Conservation (phyloP, 1,140 invertebrate genomes). For the Thaumatotibia leucotreta region DNA sequence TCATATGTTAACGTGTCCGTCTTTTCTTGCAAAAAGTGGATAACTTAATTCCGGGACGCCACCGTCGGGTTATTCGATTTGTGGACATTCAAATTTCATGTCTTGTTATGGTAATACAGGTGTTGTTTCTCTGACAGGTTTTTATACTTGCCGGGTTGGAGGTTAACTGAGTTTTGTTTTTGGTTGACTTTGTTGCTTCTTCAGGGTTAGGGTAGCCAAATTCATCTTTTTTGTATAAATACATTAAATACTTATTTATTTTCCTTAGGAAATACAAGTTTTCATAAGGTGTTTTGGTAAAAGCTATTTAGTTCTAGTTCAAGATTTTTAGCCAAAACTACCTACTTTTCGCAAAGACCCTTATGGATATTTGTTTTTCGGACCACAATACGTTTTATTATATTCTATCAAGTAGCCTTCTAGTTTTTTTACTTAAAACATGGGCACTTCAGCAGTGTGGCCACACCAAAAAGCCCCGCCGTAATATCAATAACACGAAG, state of each 20-base stretch:
- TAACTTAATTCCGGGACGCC: slow-evolving; percentile 64
- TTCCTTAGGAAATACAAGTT: too few relatives aligned
- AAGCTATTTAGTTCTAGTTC: too few relatives aligned
- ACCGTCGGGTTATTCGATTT: slow-evolving; percentile 64
- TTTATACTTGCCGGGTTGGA: slow-evolving; percentile 29
- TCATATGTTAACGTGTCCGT: slow-evolving; percentile 74
- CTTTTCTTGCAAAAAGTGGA: slow-evolving; percentile 74
- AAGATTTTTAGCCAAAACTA: too few relatives aligned
- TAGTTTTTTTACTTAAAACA: not conserved
- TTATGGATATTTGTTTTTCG: too few relatives aligned
- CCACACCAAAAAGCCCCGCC: slow-evolving; percentile 27
- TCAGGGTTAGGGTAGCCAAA: too few relatives aligned
- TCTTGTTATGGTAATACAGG: slow-evolving; percentile 74
- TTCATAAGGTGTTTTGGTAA: too few relatives aligned
- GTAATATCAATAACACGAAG: slow-evolving; percentile 63
- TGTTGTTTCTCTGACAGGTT: slow-evolving; percentile 56
- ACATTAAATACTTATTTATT: too few relatives aligned
- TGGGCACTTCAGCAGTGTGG: slow-evolving; percentile 20
- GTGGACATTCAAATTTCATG: slow-evolving; percentile 72
- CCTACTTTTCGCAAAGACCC: too few relatives aligned
- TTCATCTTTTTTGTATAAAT: too few relatives aligned
- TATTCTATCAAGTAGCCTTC: not conserved
- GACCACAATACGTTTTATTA: too few relatives aligned
- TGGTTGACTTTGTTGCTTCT: not conserved
- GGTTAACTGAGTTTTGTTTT: slow-evolving; percentile 16